Evolutionary conservation across 2,888 invertebrate genomes (phyloP), one percentile per base, ranked within the genome.

Genomic region (Drosophila tripunctata): DNA sequence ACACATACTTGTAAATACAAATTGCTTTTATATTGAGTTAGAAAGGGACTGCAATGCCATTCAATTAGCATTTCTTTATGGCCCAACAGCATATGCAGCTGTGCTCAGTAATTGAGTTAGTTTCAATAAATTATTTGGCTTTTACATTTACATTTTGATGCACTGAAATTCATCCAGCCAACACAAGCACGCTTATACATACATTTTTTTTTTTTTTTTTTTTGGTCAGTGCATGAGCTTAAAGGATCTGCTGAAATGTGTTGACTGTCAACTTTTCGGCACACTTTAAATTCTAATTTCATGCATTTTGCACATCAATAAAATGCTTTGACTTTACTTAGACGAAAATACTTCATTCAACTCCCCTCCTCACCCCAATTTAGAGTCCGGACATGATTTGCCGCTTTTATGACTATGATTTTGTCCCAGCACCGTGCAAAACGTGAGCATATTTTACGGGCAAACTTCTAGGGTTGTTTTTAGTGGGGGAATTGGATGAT

Each of bases 261-360:
- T 52, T 67, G 50, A n/a, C 31, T 67, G 24, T 30, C 52, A 57
- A 15, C 30, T 73, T 65, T 75, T 67, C 43, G 56, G 44, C 73
- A 75, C 70, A 75, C 74, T 81, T 84, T 80, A 76, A 83, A 78
- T 82, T 80, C 78, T 87, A 88, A 88, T 88, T 88, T 88, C 88
- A 88, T 88, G 88, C 88, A 87, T 80, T 87, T 88, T 87, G 85
- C 83, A 87, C 88, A 87, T 79, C 85, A 78, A 75, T 87, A 88
- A 89, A 83, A 81, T 60, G 56, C 47, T 57, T 58, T 58, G 57
- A 58, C 57, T 56, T 55, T 24, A 41, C 73, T 56, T 57, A 62
- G 55, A 36, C 48, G 30, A 22, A n/a, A 38, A 3, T 12, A 7
- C 14, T 8, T 21, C 10, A 40, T 36, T 14, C 15, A 5, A 15